A percentile compares a stretch with the other conserved stretches of the same genome.
phyloP scores from a whole-genome alignment of 2,797 vertebrate genomes.

The Lacerta agilis region DNA sequence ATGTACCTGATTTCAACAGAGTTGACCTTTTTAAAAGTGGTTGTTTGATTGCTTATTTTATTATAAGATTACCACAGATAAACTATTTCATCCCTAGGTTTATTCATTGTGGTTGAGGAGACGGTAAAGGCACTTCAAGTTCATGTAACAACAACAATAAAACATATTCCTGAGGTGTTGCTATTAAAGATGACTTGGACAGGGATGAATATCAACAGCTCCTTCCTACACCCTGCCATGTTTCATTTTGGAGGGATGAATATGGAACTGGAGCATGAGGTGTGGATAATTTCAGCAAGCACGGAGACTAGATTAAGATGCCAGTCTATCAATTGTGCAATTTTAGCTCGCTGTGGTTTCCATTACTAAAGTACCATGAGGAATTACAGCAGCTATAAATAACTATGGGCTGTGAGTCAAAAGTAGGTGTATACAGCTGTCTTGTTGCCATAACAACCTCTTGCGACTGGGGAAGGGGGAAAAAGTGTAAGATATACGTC shows the following conservation, averaged over 20 bases:
- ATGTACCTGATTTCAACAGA: too few relatives aligned
- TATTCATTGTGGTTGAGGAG: background rate
- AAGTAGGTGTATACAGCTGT: background rate
- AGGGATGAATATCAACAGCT: background rate
- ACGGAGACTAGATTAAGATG: background rate
- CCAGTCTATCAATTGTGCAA: background rate
- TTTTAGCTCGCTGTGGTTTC: background rate
- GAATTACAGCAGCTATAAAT: constrained; percentile 7
- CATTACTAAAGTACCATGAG: background rate
- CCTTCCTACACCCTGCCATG: background rate
- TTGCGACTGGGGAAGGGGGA: background rate
- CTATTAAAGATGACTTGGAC: background rate
- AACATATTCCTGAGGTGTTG: too few relatives aligned
- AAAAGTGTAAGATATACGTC: background rate
- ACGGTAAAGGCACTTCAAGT: background rate
- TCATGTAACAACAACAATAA: too few relatives aligned
- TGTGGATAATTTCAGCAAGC: background rate
- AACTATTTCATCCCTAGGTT: too few relatives aligned
- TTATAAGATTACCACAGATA: background rate
- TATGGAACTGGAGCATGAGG: background rate
- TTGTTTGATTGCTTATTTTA: background rate
- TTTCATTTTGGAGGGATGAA: background rate
- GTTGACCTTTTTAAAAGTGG: too few relatives aligned
- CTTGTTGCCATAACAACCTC: constrained; percentile 15
- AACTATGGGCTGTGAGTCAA: background rate